Conservation (phyloP, 2,797 vertebrate species). For the Typhlichthys eigenmanni region DNA sequence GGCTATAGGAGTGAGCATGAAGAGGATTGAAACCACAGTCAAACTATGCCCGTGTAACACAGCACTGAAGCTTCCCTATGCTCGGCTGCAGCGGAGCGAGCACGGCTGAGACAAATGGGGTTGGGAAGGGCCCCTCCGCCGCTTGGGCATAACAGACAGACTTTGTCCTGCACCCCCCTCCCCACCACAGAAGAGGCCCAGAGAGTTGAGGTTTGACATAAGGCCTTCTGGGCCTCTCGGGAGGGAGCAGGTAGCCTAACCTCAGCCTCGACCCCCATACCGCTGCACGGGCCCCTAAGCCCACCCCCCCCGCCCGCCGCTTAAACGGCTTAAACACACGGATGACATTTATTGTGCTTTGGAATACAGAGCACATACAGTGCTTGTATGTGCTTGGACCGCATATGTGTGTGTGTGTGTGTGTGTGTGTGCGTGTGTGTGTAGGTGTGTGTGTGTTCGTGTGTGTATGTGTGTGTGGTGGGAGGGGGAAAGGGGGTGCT, state of each 20-base stretch:
- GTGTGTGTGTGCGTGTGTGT: not conserved
- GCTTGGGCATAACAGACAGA: slow-evolving; percentile 36
- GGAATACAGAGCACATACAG: slow-evolving; percentile 37
- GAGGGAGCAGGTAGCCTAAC: slow-evolving; percentile 45
- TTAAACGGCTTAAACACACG: slow-evolving; percentile 23
- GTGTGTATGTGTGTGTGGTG: slow-evolving; percentile 30
- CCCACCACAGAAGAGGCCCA: slow-evolving; percentile 18
- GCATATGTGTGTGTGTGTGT: not conserved
- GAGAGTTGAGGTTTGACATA: slow-evolving; percentile 57
- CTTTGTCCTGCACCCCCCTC: not conserved
- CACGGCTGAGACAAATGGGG: slow-evolving; percentile 19
- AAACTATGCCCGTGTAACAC: slow-evolving; percentile 35
- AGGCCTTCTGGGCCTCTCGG: slow-evolving; percentile 26
- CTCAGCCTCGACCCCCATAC: slow-evolving; percentile 61
- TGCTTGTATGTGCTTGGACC: slow-evolving; percentile 27
- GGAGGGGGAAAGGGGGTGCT: too few relatives aligned
- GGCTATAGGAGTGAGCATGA: slow-evolving; percentile 2
- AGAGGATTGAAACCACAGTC: slow-evolving; percentile 39
- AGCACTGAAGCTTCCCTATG: slow-evolving; percentile 10
- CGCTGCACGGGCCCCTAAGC: slow-evolving; percentile 45
- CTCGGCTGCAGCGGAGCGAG: slow-evolving; percentile 11
- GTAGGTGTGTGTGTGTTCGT: too few relatives aligned
- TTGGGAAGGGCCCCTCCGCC: slow-evolving; percentile 28
- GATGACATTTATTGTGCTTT: slow-evolving; percentile 54
- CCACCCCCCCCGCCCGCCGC: slow-evolving; percentile 1